Percentiles rank a stretch among this genome's conserved stretches.
phyloP scores from a whole-genome alignment of 2,797 vertebrate genomes.

The Agapornis canus region DNA sequence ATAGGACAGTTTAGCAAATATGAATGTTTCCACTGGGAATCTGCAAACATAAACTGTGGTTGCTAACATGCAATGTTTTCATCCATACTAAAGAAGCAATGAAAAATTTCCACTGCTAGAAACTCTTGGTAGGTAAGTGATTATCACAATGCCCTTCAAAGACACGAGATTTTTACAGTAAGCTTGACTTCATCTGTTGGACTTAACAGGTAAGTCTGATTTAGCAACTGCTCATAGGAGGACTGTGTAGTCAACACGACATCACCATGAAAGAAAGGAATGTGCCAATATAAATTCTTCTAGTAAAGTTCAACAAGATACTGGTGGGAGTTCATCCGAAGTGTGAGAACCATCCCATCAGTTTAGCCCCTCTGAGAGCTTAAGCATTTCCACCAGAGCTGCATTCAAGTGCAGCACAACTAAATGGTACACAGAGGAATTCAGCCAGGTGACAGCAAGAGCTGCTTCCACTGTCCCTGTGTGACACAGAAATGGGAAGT shows the following conservation, averaged over 20 bases:
- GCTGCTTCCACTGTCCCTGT: not conserved
- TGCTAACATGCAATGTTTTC: not conserved
- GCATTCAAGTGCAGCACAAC: not conserved
- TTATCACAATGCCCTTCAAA: not conserved
- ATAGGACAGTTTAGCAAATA: not conserved
- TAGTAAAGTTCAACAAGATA: not conserved
- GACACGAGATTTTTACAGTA: not conserved
- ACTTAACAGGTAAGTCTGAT: not conserved
- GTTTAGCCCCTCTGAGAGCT: not conserved
- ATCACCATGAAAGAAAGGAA: not conserved
- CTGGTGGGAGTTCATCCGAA: not conserved
- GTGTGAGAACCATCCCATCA: not conserved
- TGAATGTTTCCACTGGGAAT: not conserved
- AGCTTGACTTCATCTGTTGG: not conserved
- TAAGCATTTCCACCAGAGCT: not conserved
- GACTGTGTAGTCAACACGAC: not conserved
- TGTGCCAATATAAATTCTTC: not conserved
- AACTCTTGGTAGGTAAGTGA: not conserved
- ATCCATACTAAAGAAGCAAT: not conserved
- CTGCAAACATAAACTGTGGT: not conserved
- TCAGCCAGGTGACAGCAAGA: not conserved
- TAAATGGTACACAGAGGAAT: not conserved
- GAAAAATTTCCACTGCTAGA: not conserved
- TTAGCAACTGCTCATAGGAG: not conserved
- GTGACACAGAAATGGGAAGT: rapidly evolving